phyloP scores from a whole-genome alignment of 2,113 vertebrate species.

The Stegostoma tigrinum region DNA sequence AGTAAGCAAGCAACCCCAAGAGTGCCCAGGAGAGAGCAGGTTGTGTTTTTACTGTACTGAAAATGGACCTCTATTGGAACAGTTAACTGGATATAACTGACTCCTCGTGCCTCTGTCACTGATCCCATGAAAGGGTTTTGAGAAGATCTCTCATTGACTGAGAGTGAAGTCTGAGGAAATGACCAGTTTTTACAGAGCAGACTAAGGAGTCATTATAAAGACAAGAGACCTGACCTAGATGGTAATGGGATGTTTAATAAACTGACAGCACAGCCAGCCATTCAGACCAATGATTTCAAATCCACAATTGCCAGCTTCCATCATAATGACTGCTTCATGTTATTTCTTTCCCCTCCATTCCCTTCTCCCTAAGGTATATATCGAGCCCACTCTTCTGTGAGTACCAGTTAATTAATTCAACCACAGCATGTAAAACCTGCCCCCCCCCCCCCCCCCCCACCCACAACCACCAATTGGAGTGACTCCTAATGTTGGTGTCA shows the following conservation, averaged over 20 bases:
- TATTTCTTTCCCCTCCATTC: neutral
- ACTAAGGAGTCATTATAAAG: neutral
- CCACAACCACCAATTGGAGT: neutral
- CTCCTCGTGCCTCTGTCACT: neutral
- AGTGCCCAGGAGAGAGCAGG: too few species aligned
- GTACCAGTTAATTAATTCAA: neutral
- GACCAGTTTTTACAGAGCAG: too few species aligned
- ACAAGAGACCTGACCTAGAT: neutral
- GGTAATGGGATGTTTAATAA: neutral
- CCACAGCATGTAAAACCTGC: neutral
- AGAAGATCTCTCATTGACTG: neutral
- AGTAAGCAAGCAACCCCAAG: neutral
- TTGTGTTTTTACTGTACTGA: neutral
- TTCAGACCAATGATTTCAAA: neutral
- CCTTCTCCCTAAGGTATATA: neutral
- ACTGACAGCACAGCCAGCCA: neutral
- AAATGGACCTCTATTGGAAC: neutral
- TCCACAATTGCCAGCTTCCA: neutral
- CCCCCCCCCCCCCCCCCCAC: neutral
- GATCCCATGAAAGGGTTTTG: neutral
- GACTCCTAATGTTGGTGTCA: neutral
- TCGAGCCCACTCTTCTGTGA: neutral
- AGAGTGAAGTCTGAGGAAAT: neutral
- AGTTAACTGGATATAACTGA: neutral
- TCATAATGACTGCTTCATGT: neutral